Conservation (phyloP, 2,797 vertebrate species). For the Rhynchotus rufescens region DNA sequence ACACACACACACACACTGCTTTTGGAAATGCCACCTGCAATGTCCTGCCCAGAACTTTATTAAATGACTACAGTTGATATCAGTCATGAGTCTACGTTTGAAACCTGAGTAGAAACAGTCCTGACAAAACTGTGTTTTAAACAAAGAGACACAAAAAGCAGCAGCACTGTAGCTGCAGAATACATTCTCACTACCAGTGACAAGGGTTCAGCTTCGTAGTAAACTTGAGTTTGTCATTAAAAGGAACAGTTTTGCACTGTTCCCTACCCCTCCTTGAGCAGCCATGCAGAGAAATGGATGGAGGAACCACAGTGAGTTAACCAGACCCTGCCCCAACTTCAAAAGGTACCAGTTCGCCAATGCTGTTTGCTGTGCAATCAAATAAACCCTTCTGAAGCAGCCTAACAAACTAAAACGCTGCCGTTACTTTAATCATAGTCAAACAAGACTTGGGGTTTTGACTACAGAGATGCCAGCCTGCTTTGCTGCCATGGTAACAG, state of each 20-base stretch:
- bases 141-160: background rate
- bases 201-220: background rate
- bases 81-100: background rate
- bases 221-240: background rate
- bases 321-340: background rate
- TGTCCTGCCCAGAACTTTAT: background rate
- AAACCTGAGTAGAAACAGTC: background rate
- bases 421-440: constrained; percentile 51
- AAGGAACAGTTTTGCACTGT: background rate
- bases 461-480: constrained; percentile 72
- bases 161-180: background rate
- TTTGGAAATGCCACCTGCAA: constrained; percentile 1
- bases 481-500: constrained; percentile 72
- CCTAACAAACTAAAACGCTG: constrained; percentile 9
- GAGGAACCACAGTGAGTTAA: background rate
- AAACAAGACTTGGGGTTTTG: constrained; percentile 58
- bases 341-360: background rate
- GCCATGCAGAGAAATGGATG: fast-evolving
- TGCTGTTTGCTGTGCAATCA: background rate
- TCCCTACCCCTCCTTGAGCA: background rate
- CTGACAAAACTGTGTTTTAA: background rate
- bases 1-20: too few species aligned
- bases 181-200: background rate
- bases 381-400: background rate
- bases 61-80: background rate